These are phyloP conservation scores for Mongoloraphidia duomilia DNA, from an alignment of 2,888 invertebrate species.

Conservation along the genomic window DNA sequence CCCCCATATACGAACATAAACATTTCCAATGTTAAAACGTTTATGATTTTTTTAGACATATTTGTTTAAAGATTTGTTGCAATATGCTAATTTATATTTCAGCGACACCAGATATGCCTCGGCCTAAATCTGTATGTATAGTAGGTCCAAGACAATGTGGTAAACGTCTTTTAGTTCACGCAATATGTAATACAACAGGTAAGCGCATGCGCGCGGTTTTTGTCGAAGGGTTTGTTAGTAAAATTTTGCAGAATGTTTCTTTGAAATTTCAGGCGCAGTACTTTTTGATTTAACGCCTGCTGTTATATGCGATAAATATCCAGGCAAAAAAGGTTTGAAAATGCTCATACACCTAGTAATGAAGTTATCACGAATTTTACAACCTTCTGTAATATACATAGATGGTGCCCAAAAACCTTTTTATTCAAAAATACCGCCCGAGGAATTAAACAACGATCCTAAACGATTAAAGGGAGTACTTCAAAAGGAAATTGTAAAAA, in stretches of 20 bases:
- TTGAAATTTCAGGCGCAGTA: conserved; percentile 28
- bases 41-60: neutral
- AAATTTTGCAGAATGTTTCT: too few species aligned
- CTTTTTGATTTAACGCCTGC: conserved; percentile 46
- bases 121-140: conserved; percentile 45
- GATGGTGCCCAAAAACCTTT: conserved; percentile 40
- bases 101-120: conserved; percentile 22
- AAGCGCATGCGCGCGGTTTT: neutral
- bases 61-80: too few species aligned
- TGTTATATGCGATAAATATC: conserved; percentile 42
- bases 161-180: conserved; percentile 55
- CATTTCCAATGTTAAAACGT: too few species aligned
- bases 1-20: too few species aligned
- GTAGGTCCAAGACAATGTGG: conserved; percentile 56
- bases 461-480: conserved; percentile 36
- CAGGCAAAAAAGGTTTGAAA: conserved; percentile 41
- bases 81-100: too few species aligned
- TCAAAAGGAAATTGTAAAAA: conserved; percentile 35
- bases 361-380: conserved; percentile 43
- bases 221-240: too few species aligned
- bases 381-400: conserved; percentile 45
- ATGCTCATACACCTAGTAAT: conserved; percentile 46
- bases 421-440: conserved; percentile 32
- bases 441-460: conserved; percentile 30
- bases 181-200: conserved; percentile 54